A percentile compares a stretch with the other conserved stretches of the same genome.
These are phyloP conservation scores for Mechanitis messenoides DNA, from an alignment of 2,888 invertebrate species.

Conservation along the genomic window DNA sequence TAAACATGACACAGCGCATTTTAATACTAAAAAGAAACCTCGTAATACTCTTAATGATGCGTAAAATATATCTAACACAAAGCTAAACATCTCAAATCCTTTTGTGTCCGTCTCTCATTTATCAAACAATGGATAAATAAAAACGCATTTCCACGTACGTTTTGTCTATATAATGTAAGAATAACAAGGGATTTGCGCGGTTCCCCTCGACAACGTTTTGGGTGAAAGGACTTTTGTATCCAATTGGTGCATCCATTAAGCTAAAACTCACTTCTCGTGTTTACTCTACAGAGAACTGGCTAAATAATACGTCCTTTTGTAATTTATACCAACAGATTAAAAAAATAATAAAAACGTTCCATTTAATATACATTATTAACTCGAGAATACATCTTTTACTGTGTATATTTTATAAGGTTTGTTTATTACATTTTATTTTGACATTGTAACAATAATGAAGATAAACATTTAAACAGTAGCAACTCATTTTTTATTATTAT, in stretches of 20 bases:
- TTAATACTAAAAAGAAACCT: slow-evolving; percentile 15
- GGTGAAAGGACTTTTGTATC: slow-evolving; percentile 46
- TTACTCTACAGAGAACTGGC: slow-evolving; percentile 47
- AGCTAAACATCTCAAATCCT: slow-evolving; percentile 23
- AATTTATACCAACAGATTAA: neutral
- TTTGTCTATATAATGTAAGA: slow-evolving; percentile 58
- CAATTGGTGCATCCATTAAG: slow-evolving; percentile 44
- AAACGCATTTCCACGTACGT: slow-evolving; percentile 48
- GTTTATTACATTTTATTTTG: too few relatives aligned
- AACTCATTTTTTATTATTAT: too few relatives aligned
- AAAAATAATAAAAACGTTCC: neutral
- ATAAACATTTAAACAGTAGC: neutral
- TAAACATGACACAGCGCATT: too few relatives aligned
- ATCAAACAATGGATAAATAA: slow-evolving; percentile 47
- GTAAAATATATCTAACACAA: slow-evolving; percentile 11
- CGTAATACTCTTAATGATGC: slow-evolving; percentile 11
- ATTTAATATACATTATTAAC: too few relatives aligned
- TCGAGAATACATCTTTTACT: neutral
- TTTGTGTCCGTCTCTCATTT: slow-evolving; percentile 31
- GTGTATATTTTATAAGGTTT: too few relatives aligned
- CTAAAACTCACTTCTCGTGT: slow-evolving; percentile 40
- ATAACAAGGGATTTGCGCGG: slow-evolving; percentile 47
- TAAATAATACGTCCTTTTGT: neutral
- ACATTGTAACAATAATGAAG: too few relatives aligned
- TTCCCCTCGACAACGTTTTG: slow-evolving; percentile 48